phyloP scores from a whole-genome alignment of 1,140 invertebrate genomes.

The Bradynema listronoti region DNA sequence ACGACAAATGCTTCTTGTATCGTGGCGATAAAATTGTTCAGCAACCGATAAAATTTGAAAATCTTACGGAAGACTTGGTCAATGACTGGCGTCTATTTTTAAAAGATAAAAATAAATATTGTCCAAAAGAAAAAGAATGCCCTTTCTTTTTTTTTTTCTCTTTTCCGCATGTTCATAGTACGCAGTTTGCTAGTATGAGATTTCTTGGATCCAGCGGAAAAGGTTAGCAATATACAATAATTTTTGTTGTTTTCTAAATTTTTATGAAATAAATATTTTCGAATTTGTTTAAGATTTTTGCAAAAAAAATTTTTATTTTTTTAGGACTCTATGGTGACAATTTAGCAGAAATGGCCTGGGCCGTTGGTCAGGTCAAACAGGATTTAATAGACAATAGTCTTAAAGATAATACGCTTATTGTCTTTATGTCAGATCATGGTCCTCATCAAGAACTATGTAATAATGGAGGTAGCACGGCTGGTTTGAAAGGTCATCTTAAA shows the following conservation, averaged over 20 bases:
- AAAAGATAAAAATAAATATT: slow-evolving; percentile 14
- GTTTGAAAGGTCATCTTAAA: slow-evolving; percentile 39
- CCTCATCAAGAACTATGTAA: slow-evolving; percentile 56
- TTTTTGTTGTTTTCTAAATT: too few relatives aligned
- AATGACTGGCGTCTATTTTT: slow-evolving; percentile 57
- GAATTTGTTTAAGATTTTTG: not conserved
- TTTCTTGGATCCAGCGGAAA: slow-evolving; percentile 47
- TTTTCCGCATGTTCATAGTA: slow-evolving; percentile 56
- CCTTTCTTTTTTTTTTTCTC: slow-evolving; percentile 59
- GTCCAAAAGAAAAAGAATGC: too few relatives aligned
- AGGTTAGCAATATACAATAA: not conserved
- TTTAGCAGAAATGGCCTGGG: slow-evolving; percentile 58
- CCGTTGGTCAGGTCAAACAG: slow-evolving; percentile 51
- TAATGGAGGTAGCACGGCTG: slow-evolving; percentile 55
- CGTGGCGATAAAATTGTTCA: slow-evolving; percentile 55
- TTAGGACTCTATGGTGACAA: slow-evolving; percentile 31
- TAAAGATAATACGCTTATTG: slow-evolving; percentile 26
- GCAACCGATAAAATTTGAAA: slow-evolving; percentile 54
- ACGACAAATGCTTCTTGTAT: slow-evolving; percentile 52
- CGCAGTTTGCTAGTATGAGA: slow-evolving; percentile 49
- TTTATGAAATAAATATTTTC: too few relatives aligned
- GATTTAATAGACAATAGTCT: slow-evolving; percentile 30
- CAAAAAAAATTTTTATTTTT: too few relatives aligned
- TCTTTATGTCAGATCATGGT: slow-evolving; percentile 58
- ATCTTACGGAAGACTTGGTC: slow-evolving; percentile 50